These are phyloP conservation scores for Ganaspis brasiliensis DNA, from an alignment of 2,888 invertebrate species.

Conservation along the genomic window DNA sequence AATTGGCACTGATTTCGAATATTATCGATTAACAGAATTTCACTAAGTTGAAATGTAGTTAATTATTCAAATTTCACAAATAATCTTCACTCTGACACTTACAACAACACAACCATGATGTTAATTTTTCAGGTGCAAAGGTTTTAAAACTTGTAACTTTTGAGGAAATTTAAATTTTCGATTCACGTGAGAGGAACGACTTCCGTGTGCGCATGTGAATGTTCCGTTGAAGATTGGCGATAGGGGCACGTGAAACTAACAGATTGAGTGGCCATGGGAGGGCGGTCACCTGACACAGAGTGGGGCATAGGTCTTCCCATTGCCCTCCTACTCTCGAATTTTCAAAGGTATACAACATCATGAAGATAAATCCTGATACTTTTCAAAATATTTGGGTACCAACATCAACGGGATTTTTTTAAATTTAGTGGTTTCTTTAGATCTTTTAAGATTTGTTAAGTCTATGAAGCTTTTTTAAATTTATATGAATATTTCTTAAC, in stretches of 20 bases:
- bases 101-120: conserved; percentile 35
- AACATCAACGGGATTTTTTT: no score
- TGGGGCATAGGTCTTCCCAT: conserved; percentile 17
- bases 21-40: no score
- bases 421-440: no score
- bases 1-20: no score
- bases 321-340: conserved; percentile 29
- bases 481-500: no score
- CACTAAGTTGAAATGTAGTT: no score
- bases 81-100: conserved; percentile 3
- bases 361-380: neutral
- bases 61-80: neutral
- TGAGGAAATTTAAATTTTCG: neutral
- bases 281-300: conserved; percentile 36
- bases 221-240: conserved; percentile 34
- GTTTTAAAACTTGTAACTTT: neutral
- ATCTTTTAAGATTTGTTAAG: no score
- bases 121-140: neutral
- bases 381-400: neutral
- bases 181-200: neutral
- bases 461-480: no score
- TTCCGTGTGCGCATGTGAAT: conserved; percentile 12
- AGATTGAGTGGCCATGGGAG: conserved; percentile 17
- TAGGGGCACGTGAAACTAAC: conserved; percentile 24
- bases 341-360: neutral